Conservation (phyloP, 2,797 vertebrate species). For the Anabacerthia variegaticeps region DNA sequence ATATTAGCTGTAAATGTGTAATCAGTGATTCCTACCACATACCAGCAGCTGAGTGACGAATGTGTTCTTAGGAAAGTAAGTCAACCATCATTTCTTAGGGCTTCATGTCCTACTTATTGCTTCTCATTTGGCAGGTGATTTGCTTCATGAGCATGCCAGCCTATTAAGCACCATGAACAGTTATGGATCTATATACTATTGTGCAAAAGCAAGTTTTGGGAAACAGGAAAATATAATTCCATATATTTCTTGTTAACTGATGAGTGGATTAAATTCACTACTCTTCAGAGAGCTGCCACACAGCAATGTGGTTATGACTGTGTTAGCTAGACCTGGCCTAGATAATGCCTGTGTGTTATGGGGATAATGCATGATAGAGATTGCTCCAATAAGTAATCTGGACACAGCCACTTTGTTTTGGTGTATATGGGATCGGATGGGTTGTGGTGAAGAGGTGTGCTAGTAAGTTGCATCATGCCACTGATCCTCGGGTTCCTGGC, state of each 20-base stretch:
- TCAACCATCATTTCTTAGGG: neutral
- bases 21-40: neutral
- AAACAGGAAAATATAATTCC: neutral
- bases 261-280: neutral
- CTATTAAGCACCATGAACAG: neutral
- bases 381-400: neutral
- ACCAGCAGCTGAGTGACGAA: neutral
- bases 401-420: neutral
- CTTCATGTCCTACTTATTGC: neutral
- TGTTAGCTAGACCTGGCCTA: neutral
- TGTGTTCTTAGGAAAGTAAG: neutral
- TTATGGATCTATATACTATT: neutral
- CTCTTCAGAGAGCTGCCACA: neutral
- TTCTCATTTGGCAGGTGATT: neutral
- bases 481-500: neutral
- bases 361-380: neutral
- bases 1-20: neutral
- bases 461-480: neutral
- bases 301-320: neutral
- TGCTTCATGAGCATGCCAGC: neutral
- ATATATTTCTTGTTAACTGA: neutral
- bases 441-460: neutral
- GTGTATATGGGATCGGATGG: fast-evolving
- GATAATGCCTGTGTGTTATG: neutral
- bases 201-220: neutral